These are phyloP conservation scores for Charadrius vociferus DNA, from an alignment of 2,113 vertebrate genomes.

Conservation along the genomic window DNA sequence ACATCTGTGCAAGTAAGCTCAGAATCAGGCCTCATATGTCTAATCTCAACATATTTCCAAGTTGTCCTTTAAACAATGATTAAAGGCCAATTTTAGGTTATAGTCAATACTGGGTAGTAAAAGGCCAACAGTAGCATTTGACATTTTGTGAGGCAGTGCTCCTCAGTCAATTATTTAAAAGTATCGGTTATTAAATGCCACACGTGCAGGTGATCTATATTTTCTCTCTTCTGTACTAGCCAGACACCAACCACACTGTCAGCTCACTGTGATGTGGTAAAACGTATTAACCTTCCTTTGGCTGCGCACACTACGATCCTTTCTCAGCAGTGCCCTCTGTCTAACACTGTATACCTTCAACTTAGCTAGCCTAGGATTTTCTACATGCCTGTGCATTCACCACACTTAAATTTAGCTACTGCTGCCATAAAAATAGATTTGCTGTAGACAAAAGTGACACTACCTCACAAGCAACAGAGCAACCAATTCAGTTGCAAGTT, in stretches of 20 bases:
- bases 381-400: slow-evolving; percentile 27
- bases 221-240: slow-evolving; percentile 7
- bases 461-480: background rate
- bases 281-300: slow-evolving; percentile 50
- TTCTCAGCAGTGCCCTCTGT: slow-evolving; percentile 19
- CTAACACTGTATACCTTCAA: slow-evolving; percentile 24
- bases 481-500: background rate
- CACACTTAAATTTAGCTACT: slow-evolving; percentile 51
- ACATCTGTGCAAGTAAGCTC: background rate
- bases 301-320: slow-evolving; percentile 2
- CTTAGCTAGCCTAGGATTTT: slow-evolving; percentile 32
- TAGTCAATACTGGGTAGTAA: slow-evolving; percentile 73
- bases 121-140: slow-evolving; percentile 71
- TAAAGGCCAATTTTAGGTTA: slow-evolving; percentile 78
- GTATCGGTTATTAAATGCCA: slow-evolving; percentile 82
- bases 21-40: background rate
- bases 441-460: background rate
- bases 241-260: slow-evolving; percentile 58
- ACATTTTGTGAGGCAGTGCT: slow-evolving; percentile 79
- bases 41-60: slow-evolving; percentile 59
- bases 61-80: slow-evolving; percentile 82
- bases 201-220: slow-evolving; percentile 60
- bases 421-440: background rate
- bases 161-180: slow-evolving; percentile 79
- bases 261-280: slow-evolving; percentile 72